Base-by-base conservation (phyloP, 2,888 invertebrate genomes). In the Idaea aversata region DNA sequence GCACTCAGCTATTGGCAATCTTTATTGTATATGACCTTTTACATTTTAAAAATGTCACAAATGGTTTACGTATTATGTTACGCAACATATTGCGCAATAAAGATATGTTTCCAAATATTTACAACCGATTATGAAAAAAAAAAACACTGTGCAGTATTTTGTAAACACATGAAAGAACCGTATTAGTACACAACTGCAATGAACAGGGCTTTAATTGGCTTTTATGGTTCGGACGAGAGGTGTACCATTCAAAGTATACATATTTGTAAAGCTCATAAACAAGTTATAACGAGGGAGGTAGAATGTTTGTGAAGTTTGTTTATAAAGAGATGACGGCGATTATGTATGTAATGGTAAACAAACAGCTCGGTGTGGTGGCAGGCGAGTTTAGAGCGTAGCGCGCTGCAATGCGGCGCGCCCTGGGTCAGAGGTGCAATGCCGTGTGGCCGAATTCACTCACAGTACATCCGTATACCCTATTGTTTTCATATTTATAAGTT, bases 371-470 rank as follows among this genome's bases (percentile, higher is more conserved):
- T 80, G 86, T 88, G 86, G 88, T 88, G 88, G 88, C 85, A 77
- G 78, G 81, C 79, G 73, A 76, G 79, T 25, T 25, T 25, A 25
- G 25, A 25, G 25, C 25, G 25, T 76, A 77, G 81, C 78, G 72
- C 76, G 80, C 86, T 88, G 90, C 90, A 91, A 80, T 91, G 91
- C 90, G 88, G 69, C 61, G 66, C 87, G 73, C 81, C 75, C 79
- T 76, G 80, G 85, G 84, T 85, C 84, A 81, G 78, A 84, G 86
- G 87, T 88, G 87, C 88, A 88, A 79, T 88, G 87, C 82, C 79
- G 84, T 82, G 63, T 65, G 62, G 67, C 66, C 62, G 66, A 71
- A 67, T 69, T 68, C 65, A 67, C 47, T 59, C 34, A 61, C 63
- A 61, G 59, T 36, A 7, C 38, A 65, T 61, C 64, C 35, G 62